Evolutionary conservation across 2,113 vertebrate genomes (phyloP), one percentile per base, ranked within the genome.

Genomic region (Macroglossus sobrinus): DNA sequence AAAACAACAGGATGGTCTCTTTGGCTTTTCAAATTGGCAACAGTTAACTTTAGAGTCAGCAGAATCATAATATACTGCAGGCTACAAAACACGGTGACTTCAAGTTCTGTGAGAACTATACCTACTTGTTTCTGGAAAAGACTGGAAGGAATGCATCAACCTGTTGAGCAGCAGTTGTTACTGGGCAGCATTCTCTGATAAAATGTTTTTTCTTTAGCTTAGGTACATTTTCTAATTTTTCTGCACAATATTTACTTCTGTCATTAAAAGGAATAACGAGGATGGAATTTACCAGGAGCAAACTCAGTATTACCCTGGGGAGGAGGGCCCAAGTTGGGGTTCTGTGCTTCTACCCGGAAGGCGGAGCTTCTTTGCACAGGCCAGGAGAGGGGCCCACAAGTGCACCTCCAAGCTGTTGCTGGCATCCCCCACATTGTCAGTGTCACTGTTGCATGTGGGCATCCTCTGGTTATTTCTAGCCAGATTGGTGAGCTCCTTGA

Each of bases 341-440:
- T 30, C 9, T 5, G 19, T 7, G n/a, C 33, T 35, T 71, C 66
- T 43, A 18, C 47, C 8, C 2, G n/a, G 61, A 74, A n/a, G 71
- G 47, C 0, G 35, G 78, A 81, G 9, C 38, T 68, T 26, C 11
- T 76, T 30, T 53, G 63, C 33, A 2, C 50, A 40, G 35, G 35
- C 22, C 75, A 75, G 64, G 0, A 21, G 38, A 1, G 6, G 6
- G 5, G 0, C 43, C 53, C 35, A 13, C 45, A 0, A 0, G n/a
- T 2, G 35, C 57, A 30, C 33, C 57, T n/a, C 53, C 18, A 12
- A 5, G 50, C 74, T 15, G 3, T 18, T 72, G 57, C 11, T 3
- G 26, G 24, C 12, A 7, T 10, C 35, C 21, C 2, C 35, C 12
- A 0, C 3, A 11, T 2, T 5, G 57, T 28, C 47, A 0, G 9